phyloP scores from a whole-genome alignment of 2,888 invertebrate species.

The Rhabditoides inermis region DNA sequence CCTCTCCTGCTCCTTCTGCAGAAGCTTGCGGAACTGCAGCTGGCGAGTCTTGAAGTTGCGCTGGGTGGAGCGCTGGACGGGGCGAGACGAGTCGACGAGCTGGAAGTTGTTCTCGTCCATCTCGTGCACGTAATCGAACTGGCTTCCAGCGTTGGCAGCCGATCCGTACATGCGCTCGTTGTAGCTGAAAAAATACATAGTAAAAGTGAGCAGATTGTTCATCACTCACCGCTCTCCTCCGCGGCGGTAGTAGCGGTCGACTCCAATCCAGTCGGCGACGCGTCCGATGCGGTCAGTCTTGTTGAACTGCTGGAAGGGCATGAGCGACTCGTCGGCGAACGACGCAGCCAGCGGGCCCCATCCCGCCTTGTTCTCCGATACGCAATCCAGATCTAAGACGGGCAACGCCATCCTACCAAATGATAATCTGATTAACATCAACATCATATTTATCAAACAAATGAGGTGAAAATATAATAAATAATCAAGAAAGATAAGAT shows the following conservation, averaged over 20 bases:
- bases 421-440: no score
- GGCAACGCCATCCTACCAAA: constrained; percentile 18
- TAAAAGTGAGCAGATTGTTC: neutral
- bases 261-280: constrained; percentile 90
- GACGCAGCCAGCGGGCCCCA: constrained; percentile 82
- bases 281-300: constrained; percentile 92
- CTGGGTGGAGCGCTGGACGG: constrained; percentile 27
- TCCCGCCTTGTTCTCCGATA: constrained; percentile 67
- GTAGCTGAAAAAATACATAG: constrained; percentile 27
- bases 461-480: no score
- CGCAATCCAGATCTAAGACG: constrained; percentile 34
- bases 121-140: constrained; percentile 96
- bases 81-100: constrained; percentile 79
- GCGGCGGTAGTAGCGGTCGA: constrained; percentile 70
- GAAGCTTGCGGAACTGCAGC: constrained; percentile 38
- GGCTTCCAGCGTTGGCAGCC: constrained; percentile 64
- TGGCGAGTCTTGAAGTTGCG: constrained; percentile 40
- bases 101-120: constrained; percentile 98
- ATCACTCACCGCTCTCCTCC: constrained; percentile 65
- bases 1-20: constrained; percentile 48
- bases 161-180: constrained; percentile 50
- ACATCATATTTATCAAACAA: no score
- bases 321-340: constrained; percentile 73
- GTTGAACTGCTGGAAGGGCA: constrained; percentile 97
- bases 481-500: no score